phyloP scores from a whole-genome alignment of 2,113 vertebrate species.

The Vidua chalybeata region DNA sequence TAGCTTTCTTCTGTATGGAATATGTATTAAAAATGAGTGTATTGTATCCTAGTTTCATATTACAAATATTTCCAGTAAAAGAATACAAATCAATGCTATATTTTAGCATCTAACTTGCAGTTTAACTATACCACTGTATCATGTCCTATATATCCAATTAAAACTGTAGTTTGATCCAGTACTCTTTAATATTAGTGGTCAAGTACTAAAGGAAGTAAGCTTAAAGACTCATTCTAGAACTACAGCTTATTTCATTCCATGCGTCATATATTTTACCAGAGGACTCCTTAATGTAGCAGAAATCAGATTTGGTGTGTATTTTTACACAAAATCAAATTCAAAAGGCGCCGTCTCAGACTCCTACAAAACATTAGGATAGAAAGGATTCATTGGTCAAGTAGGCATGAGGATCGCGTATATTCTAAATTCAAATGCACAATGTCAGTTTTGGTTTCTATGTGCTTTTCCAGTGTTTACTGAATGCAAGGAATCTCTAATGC shows the following conservation, averaged over 20 bases:
- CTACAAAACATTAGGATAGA: conserved; percentile 78
- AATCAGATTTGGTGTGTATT: conserved; percentile 97
- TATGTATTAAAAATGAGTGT: conserved; percentile 70
- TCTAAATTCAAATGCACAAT: not conserved
- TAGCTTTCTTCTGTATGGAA: conserved; percentile 48
- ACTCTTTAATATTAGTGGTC: conserved; percentile 84
- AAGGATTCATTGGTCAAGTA: conserved; percentile 76
- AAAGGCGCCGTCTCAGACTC: conserved; percentile 88
- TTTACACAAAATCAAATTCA: conserved; percentile 98
- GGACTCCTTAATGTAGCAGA: conserved; percentile 92
- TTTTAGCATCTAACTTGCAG: conserved; percentile 72
- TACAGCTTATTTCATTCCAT: conserved; percentile 82
- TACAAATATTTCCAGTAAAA: conserved; percentile 83
- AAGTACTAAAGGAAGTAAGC: conserved; percentile 79
- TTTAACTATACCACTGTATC: conserved; percentile 73
- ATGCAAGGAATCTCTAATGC: not conserved
- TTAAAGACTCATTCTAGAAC: conserved; percentile 71
- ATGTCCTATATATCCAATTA: conserved; percentile 77
- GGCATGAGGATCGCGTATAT: not conserved
- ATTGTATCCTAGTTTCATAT: conserved; percentile 70
- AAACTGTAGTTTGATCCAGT: conserved; percentile 74
- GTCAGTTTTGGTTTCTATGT: not conserved
- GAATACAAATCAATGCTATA: conserved; percentile 80
- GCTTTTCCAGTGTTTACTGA: not conserved
- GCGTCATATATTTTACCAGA: conserved; percentile 87